Evolutionary conservation across 2,888 invertebrate species (phyloP).

Genomic region (Siphonodentalium dalli): DNA sequence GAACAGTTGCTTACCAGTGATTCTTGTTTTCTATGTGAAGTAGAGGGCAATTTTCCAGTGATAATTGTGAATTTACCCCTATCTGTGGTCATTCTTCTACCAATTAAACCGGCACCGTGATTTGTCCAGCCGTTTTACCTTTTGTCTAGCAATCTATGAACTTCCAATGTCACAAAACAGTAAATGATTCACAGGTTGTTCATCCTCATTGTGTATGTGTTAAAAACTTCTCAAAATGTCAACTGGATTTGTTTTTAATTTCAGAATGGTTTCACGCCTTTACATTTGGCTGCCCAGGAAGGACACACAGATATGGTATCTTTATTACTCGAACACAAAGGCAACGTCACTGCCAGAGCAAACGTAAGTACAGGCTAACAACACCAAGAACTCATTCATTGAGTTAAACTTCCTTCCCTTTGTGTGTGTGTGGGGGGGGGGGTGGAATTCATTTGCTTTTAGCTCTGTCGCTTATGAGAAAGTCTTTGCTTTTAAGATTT

Average conservation of each 20-base stretch:
- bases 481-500: too few relatives aligned
- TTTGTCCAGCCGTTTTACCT: too few relatives aligned
- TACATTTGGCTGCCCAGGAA: conserved; percentile 90
- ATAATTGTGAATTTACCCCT: too few relatives aligned
- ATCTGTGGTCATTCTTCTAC: too few relatives aligned
- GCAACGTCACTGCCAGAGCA: conserved; percentile 87
- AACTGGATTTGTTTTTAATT: conserved; percentile 9
- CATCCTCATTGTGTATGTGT: too few relatives aligned
- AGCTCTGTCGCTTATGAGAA: background rate
- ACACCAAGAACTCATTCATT: background rate
- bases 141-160: too few relatives aligned
- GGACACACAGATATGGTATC: conserved; percentile 97
- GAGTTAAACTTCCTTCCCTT: background rate
- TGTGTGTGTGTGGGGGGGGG: background rate
- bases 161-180: too few relatives aligned
- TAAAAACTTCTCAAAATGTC: too few relatives aligned
- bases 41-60: too few relatives aligned
- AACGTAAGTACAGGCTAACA: conserved; percentile 70
- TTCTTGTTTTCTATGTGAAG: too few relatives aligned
- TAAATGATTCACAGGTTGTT: background rate
- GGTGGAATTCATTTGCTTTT: background rate
- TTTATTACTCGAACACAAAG: conserved; percentile 90
- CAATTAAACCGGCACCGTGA: too few relatives aligned
- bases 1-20: too few relatives aligned
- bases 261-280: conserved; percentile 85